phyloP scores from a whole-genome alignment of 2,888 invertebrate species.

The Metopia argyrocephala region DNA sequence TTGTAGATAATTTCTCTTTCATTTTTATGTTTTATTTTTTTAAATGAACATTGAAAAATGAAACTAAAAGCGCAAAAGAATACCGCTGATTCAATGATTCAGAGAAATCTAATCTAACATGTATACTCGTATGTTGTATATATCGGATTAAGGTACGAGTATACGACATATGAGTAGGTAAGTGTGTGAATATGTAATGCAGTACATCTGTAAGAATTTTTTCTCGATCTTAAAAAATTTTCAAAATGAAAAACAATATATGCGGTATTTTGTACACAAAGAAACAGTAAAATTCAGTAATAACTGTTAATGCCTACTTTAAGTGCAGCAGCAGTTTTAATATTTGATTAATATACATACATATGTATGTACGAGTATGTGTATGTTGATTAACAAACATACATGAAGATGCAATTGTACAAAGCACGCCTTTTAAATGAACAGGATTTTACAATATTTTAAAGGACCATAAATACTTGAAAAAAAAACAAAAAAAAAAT shows the following conservation, averaged over 20 bases:
- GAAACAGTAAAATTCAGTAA: neutral
- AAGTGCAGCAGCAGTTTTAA: neutral
- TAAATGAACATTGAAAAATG: too few species aligned
- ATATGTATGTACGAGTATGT: neutral
- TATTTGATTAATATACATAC: neutral
- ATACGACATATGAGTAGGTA: neutral
- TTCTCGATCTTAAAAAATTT: neutral
- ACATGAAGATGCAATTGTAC: slow-evolving; percentile 16
- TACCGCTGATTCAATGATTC: neutral
- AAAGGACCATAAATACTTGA: neutral
- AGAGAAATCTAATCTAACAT: neutral
- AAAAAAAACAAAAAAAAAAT: slow-evolving; percentile 1
- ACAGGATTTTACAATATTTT: too few species aligned
- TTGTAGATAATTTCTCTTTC: too few species aligned
- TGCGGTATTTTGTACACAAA: slow-evolving; percentile 8
- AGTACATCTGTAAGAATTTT: too few species aligned
- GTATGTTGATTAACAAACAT: slow-evolving; percentile 8
- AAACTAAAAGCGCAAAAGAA: too few species aligned
- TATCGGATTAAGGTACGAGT: too few species aligned
- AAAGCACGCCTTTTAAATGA: slow-evolving; percentile 20
- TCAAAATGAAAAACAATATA: neutral
- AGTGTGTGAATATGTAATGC: neutral
- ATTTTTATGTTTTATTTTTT: too few species aligned
- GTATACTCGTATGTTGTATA: neutral
- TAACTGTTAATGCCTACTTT: neutral